These are phyloP conservation scores for Spea bombifrons DNA, from an alignment of 2,113 vertebrate species.

Conservation along the genomic window DNA sequence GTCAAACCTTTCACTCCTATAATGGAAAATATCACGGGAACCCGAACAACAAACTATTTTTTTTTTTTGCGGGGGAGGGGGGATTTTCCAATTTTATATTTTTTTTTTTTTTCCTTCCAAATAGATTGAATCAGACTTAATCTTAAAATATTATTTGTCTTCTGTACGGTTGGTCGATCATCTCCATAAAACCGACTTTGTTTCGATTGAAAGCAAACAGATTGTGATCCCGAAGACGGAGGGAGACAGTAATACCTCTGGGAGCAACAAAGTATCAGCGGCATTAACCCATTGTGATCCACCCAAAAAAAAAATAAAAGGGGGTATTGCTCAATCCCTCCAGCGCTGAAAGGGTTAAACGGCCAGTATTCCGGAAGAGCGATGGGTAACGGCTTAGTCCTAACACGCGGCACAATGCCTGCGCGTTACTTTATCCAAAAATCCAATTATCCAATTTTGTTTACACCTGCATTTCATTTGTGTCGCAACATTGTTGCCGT, in stretches of 20 bases:
- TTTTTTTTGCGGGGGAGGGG: too few species aligned
- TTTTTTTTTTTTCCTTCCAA: too few species aligned
- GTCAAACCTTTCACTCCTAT: too few species aligned
- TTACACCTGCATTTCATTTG: constrained; percentile 28
- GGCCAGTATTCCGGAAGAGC: neutral
- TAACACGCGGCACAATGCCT: neutral
- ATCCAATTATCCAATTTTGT: constrained; percentile 37
- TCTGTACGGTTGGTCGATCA: neutral
- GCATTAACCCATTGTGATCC: too few species aligned
- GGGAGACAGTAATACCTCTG: too few species aligned
- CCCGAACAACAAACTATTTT: too few species aligned
- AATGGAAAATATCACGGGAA: too few species aligned
- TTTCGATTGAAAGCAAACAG: neutral
- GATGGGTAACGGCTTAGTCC: neutral
- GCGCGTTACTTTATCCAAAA: neutral
- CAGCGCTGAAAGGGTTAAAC: neutral
- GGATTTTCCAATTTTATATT: too few species aligned
- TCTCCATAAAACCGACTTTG: neutral
- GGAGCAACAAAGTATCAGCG: too few species aligned
- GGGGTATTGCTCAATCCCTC: too few species aligned
- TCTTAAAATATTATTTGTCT: neutral
- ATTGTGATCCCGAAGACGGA: too few species aligned
- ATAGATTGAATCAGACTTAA: neutral
- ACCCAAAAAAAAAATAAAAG: too few species aligned
- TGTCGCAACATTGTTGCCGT: neutral